Evolutionary conservation across 2,888 invertebrate genomes (phyloP), one percentile per base, ranked within the genome.

Genomic region (Lasius fuliginosus): DNA sequence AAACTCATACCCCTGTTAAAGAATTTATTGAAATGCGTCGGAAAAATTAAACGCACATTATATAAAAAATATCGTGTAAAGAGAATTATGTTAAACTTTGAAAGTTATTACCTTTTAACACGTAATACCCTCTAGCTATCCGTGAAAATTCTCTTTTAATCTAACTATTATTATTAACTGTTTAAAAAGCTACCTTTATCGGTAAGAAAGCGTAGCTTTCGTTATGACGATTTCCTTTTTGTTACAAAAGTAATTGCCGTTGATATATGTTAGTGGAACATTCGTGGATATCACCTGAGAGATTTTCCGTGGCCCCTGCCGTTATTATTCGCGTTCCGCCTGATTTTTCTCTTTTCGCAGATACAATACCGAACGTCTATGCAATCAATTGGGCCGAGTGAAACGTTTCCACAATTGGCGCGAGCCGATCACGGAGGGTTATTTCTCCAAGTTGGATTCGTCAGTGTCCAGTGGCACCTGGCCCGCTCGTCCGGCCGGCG

Each of bases 391-490:
- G 91, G 93, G 95, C 0, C 96, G 97, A 0, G 97, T 97, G 1
- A 95, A 95, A 40, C 96, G 97, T 0, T 96, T 96, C 89, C 96
- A 96, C 88, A 96, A 98, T 93, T 96, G 97, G 94, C 95, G 96
- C 1, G 96, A 96, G 3, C 97, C 97, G 18, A 97, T 98, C 88
- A 94, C 94, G 0, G 98, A 98, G 94, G 98, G 97, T 0, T 98
- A 98, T 94, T 98, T 98, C 95, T 97, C 98, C 5, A 98, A 98
- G 95, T 95, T 98, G 93, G 97, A 98, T 95, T 97, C 97, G 1
- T 95, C 97, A 88, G 97, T 98, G 5, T 96, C 98, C 36, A 97
- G 97, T 91, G 95, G 97, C 0, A 95, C 97, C 2, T 98, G 97
- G 97, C 97, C 98, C 0, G 96, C 97, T 0, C 96, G 98, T 90